These are phyloP conservation scores for Orchesella cincta DNA, from an alignment of 1,140 invertebrate species.

Conservation along the genomic window DNA sequence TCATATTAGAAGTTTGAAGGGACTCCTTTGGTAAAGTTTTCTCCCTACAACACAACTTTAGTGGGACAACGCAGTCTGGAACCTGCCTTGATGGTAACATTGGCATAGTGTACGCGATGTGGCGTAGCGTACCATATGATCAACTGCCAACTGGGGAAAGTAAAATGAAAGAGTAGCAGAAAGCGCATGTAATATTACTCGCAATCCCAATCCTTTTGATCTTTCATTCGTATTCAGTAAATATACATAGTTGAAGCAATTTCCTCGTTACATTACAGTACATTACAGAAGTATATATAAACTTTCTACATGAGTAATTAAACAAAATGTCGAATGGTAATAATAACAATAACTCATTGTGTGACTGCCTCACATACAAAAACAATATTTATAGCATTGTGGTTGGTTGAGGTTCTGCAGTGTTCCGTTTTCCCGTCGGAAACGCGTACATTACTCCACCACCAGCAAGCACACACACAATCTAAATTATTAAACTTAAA, in stretches of 20 bases:
- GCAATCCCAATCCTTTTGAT: background rate
- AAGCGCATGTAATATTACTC: background rate
- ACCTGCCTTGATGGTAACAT: too few relatives aligned
- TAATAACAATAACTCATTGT: slow-evolving; percentile 12
- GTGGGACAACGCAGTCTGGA: too few relatives aligned
- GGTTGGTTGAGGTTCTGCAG: too few relatives aligned
- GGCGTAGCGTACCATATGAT: too few relatives aligned
- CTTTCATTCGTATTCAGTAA: background rate
- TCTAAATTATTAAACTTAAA: background rate
- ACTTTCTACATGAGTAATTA: slow-evolving; percentile 17
- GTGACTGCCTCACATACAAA: background rate
- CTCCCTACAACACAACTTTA: too few relatives aligned
- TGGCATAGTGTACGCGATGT: too few relatives aligned
- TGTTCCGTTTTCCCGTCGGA: too few relatives aligned
- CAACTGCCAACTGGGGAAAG: background rate
- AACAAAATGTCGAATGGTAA: slow-evolving; percentile 18
- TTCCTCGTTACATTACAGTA: background rate
- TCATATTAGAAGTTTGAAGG: background rate
- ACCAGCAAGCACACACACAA: too few relatives aligned
- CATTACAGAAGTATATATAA: too few relatives aligned
- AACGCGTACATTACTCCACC: too few relatives aligned
- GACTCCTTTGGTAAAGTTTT: slow-evolving; percentile 1
- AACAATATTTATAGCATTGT: too few relatives aligned
- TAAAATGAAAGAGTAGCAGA: background rate
- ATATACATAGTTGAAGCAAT: background rate